phyloP scores from a whole-genome alignment of 2,888 invertebrate species.

The Drosophila falleni region DNA sequence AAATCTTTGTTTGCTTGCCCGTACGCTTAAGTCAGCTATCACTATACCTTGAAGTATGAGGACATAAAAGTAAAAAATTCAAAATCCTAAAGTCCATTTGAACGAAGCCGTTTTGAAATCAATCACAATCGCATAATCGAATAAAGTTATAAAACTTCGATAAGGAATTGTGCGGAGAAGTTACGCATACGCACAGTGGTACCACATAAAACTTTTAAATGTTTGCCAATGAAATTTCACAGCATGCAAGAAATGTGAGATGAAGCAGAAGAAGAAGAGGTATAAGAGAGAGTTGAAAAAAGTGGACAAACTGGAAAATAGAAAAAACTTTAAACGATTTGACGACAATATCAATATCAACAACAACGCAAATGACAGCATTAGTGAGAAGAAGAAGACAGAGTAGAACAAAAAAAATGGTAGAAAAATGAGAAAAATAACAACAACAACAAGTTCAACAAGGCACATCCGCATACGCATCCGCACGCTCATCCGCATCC shows the following conservation, averaged over 20 bases:
- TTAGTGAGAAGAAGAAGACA: conserved; percentile 16
- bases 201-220: conserved; percentile 25
- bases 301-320: conserved; percentile 26
- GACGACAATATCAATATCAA: conserved; percentile 44
- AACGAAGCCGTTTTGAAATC: conserved; percentile 14
- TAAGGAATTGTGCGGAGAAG: neutral
- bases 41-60: conserved; percentile 5
- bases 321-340: conserved; percentile 45
- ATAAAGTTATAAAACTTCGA: conserved; percentile 8
- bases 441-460: conserved; percentile 40
- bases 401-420: neutral
- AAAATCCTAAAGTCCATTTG: conserved; percentile 12
- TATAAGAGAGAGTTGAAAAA: neutral
- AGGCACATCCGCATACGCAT: conserved; percentile 44
- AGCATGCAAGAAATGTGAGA: conserved; percentile 16
- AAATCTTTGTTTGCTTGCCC: no score
- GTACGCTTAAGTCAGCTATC: neutral
- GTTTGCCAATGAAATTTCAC: conserved; percentile 37
- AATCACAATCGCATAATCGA: conserved; percentile 2
- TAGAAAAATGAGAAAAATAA: conserved; percentile 2
- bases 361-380: conserved; percentile 41
- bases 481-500: conserved; percentile 35
- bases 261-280: neutral
- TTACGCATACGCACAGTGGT: conserved; percentile 26
- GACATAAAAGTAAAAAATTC: conserved; percentile 3